These are phyloP conservation scores for Rhombomys opimus DNA, from an alignment of 2,113 vertebrate genomes.

Conservation along the genomic window DNA sequence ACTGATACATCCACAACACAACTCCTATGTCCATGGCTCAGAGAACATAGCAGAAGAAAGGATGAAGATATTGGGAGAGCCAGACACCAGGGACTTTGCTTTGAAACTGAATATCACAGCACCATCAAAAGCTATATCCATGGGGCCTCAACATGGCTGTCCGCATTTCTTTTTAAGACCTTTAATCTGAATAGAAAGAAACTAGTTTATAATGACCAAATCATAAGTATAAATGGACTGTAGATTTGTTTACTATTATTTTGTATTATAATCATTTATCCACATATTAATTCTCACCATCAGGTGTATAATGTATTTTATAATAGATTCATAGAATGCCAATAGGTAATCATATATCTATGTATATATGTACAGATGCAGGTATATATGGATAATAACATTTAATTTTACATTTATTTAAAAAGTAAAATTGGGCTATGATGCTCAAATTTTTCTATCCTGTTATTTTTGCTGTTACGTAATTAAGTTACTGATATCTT, in stretches of 20 bases:
- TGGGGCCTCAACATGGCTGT: too few species aligned
- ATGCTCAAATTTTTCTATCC: constrained; percentile 2
- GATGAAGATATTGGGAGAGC: not conserved
- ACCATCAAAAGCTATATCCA: not conserved
- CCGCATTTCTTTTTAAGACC: not conserved
- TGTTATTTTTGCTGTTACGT: not conserved
- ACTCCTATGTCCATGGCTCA: too few species aligned
- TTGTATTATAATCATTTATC: not conserved
- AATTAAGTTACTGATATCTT: not conserved
- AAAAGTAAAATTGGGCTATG: not conserved
- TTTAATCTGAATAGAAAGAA: not conserved
- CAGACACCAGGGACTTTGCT: not conserved
- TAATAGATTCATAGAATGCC: not conserved
- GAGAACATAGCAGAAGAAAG: not conserved
- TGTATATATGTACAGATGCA: rapidly evolving
- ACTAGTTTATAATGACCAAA: not conserved
- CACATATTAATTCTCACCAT: not conserved
- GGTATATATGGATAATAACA: not conserved
- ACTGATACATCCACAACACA: not conserved
- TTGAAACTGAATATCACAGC: not conserved
- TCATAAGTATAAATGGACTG: not conserved
- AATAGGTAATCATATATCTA: not conserved
- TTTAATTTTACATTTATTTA: not conserved
- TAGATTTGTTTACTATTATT: not conserved
- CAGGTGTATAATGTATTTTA: not conserved